Base-by-base conservation (phyloP, 2,797 vertebrate genomes). In the Tangara arthus region DNA sequence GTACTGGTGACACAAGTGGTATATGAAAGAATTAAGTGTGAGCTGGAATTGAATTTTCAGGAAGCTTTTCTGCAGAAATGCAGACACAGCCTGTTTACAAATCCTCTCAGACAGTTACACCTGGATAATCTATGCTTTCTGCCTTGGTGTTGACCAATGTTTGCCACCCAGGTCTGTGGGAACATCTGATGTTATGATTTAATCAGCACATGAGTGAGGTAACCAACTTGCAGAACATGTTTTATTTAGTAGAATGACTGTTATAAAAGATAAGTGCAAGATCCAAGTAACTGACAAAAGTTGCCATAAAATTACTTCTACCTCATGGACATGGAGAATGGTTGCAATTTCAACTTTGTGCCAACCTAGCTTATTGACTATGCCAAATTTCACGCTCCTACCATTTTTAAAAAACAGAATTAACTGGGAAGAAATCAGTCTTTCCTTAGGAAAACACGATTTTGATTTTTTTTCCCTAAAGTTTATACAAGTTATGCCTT, bases 141-240 rank as follows among this genome's bases (percentile, higher is more conserved):
- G 34, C 39, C 46, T 75, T 59, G 34, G 23, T 69, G 76, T 88
- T 91, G 86, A 88, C 90, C 76, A 81, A 2, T 61, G 22, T 68
- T 94, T 88, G 42, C 80, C 61, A 87, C 91, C 49, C 69, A 91
- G 61, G 47, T 86, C 76, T 87, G 69, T 96, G 91, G 89, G 89
- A 95, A 94, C 69, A 79, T 83, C 79, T 81, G 30, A 64, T 71
- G 22, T 41, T 83, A 47, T 52, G 85, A 90, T 94, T 86, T 85
- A 78, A 90, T 93, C 90, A 90, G 17, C 49, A 28, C 49, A 3
- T 3, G 26, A 81, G 22, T 86, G 85, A 96, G 42, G 87, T 71
- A 94, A 88, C 35, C 42, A 30, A 23, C 65, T 87, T 71, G 68
- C 57, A 75, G 59, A 92, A 52, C 26, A 9, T 0, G 2, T 57